A percentile compares a stretch with the other conserved stretches of the same genome.
Evolutionary conservation across 2,797 vertebrate genomes (phyloP).

Genomic region (Merluccius polli): DNA sequence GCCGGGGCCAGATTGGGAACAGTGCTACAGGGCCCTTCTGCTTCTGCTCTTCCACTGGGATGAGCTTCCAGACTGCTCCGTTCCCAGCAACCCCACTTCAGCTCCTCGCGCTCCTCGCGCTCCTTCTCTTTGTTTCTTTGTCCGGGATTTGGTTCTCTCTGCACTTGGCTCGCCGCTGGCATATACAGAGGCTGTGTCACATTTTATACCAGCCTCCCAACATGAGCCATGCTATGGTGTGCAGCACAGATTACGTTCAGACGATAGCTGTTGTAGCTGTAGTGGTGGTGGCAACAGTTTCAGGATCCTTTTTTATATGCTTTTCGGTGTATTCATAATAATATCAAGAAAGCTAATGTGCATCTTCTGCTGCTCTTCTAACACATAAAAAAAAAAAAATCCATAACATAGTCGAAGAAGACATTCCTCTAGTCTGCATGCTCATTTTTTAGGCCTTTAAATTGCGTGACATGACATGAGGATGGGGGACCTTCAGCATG

Average conservation of each 20-base stretch:
- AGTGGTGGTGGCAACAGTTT: not conserved
- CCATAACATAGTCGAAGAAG: not conserved
- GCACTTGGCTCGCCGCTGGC: not conserved
- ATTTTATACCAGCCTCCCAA: not conserved
- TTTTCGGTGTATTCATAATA: not conserved
- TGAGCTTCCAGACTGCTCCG: slow-evolving; percentile 80
- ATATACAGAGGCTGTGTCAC: not conserved
- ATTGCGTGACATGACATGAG: slow-evolving; percentile 32
- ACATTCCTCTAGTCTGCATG: slow-evolving; percentile 46
- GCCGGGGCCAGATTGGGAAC: slow-evolving; percentile 85
- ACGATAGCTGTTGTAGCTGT: not conserved
- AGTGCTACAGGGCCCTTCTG: slow-evolving; percentile 91
- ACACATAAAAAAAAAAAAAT: not conserved
- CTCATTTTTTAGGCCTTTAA: slow-evolving; percentile 20
- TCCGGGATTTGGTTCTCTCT: slow-evolving; percentile 1
- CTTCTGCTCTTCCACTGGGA: slow-evolving; percentile 84
- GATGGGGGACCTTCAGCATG: not conserved
- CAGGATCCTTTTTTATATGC: not conserved
- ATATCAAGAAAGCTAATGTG: not conserved
- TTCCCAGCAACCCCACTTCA: slow-evolving; percentile 77
- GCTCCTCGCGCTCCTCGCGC: slow-evolving; percentile 20
- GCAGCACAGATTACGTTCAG: not conserved
- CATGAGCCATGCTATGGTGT: not conserved
- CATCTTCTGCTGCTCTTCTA: not conserved
- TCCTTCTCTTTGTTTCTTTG: not conserved